Base-by-base conservation (phyloP, 2,113 vertebrate genomes). In the Apodemus sylvaticus region DNA sequence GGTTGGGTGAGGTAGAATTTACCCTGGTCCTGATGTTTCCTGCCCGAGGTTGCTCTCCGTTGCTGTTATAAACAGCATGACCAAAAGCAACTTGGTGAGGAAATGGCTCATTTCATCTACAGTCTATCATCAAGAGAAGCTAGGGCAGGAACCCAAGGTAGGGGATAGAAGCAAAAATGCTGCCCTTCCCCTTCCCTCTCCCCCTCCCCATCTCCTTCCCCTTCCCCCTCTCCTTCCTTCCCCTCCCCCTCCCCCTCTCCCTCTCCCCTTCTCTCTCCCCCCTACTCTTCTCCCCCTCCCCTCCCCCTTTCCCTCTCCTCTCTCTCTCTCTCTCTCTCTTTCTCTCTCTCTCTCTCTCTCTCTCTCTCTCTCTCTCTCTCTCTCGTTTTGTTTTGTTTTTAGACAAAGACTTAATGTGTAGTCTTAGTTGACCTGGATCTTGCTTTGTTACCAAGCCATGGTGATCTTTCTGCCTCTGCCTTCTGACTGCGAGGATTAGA, bases 281-380 rank as follows among this genome's bases (percentile, higher is more conserved):
- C 12, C 17, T 22, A 19, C 1, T 2, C 5, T 17, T 19, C 17
- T 5, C 2, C 5, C 7, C 19, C 58, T 5, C 12, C 5, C 2
- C 5, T 34, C 11, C 16, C 20, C 58, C 12, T 13, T 64, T 31
- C 16, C 66, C 4, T 1, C 14, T 4, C 14, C 64, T 5, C 5
- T 34, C 26, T 34, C 34, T 16, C 5, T 6, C 31, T 14, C 31
- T 16, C 66, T 34, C 5, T 17, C 12, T 12, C 26, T 8, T 26
- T 24, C 8, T 2, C n/a, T 64, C 7, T 64, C 62, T 0, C 0
- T 64, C 31, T 13, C 66, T 7, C 4, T 58, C 53, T 6, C 26
- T 58, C 19, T 13, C 34, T 66, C 62, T 31, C 26, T 26, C 8
- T 66, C 9, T 66, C 62, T 0, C 1, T 60, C n/a, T n/a, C n/a